Evolutionary conservation across 2,113 vertebrate genomes (phyloP).

Genomic region (Hemicordylus capensis): DNA sequence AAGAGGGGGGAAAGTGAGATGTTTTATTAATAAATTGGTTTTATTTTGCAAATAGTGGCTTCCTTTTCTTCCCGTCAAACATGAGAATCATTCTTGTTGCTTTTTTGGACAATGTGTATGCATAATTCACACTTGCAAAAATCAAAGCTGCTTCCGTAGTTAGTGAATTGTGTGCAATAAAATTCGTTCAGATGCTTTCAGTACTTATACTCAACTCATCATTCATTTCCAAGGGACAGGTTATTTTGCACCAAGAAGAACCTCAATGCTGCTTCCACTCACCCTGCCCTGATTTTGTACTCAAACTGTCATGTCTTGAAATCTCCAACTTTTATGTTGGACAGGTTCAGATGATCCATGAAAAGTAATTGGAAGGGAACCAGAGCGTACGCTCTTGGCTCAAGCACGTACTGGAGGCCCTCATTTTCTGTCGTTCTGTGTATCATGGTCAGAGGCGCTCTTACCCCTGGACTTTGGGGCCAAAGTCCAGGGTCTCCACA

Average conservation of each 20-base stretch:
- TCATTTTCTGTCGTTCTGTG: no score
- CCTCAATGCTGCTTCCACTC: not conserved
- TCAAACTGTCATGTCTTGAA: no score
- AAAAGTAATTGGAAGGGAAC: no score
- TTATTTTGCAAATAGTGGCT: constrained; percentile 7
- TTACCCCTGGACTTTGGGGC: no score
- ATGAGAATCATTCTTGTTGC: not conserved
- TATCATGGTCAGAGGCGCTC: no score
- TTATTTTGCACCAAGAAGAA: not conserved
- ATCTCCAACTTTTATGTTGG: no score
- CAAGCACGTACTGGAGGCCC: no score
- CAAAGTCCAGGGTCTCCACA: no score
- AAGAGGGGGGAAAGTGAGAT: constrained; percentile 19
- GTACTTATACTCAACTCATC: not conserved
- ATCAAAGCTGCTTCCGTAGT: constrained; percentile 1
- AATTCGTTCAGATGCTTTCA: not conserved
- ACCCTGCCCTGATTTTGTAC: not conserved
- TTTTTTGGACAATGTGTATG: constrained; percentile 10
- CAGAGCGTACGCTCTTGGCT: no score
- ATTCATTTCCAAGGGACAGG: not conserved
- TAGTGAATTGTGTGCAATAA: not conserved
- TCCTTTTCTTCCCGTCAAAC: constrained; percentile 13
- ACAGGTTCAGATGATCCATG: no score
- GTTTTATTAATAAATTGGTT: constrained; percentile 49
- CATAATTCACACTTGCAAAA: constrained; percentile 24